Percentiles rank a stretch among this genome's conserved stretches.
phyloP scores from a whole-genome alignment of 2,797 vertebrate genomes.

The Phoebastria nigripes region DNA sequence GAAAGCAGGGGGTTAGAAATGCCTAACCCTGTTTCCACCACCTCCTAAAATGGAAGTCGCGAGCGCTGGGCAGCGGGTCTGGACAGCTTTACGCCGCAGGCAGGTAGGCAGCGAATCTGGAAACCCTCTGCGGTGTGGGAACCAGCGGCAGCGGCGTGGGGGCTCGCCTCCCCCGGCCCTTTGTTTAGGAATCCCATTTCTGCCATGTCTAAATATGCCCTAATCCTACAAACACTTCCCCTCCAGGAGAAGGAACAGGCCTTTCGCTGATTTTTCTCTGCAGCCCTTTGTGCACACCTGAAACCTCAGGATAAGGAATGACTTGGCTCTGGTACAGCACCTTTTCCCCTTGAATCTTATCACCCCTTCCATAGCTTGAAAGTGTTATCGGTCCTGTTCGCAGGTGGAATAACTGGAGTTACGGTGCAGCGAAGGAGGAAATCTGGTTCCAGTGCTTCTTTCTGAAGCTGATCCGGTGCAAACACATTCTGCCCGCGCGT shows the following conservation, averaged over 20 bases:
- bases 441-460: not conserved
- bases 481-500: rapidly evolving
- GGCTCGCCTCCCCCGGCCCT: not conserved
- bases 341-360: not conserved
- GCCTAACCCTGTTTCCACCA: not conserved
- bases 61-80: not conserved
- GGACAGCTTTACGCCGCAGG: slow-evolving; percentile 50
- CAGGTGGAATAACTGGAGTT: not conserved
- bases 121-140: slow-evolving; percentile 5
- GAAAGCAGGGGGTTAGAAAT: not conserved
- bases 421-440: not conserved
- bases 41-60: slow-evolving; percentile 59
- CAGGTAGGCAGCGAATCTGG: slow-evolving; percentile 40
- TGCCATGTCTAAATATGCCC: slow-evolving; percentile 41
- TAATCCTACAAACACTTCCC: slow-evolving; percentile 33
- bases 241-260: slow-evolving; percentile 42
- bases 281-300: not conserved
- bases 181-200: slow-evolving; percentile 51
- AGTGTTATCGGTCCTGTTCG: rapidly evolving
- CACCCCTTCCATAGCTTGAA: no score
- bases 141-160: not conserved
- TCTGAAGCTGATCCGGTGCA: not conserved
- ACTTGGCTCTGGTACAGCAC: rapidly evolving
- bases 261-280: not conserved
- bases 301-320: not conserved